Evolutionary conservation across 2,888 invertebrate genomes (phyloP).

Genomic region (Chydorus sphaericus): DNA sequence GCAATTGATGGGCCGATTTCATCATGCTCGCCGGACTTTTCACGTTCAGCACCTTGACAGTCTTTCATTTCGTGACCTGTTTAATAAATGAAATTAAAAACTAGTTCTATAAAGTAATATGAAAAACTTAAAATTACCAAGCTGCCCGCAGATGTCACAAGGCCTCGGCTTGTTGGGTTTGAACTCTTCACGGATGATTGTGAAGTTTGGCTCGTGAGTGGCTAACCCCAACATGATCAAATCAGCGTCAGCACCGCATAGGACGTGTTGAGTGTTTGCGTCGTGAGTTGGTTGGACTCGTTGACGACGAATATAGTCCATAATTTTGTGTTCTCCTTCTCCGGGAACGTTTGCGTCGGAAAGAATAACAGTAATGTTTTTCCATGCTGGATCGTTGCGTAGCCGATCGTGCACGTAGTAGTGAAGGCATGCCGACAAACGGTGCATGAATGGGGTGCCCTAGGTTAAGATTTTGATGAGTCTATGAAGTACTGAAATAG

Average conservation of each 20-base stretch:
- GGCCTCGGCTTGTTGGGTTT: constrained; percentile 90
- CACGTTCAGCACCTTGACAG: constrained; percentile 56
- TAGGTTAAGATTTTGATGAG: constrained; percentile 24
- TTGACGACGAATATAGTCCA: constrained; percentile 96
- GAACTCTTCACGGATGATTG: constrained; percentile 96
- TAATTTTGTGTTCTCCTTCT: constrained; percentile 98
- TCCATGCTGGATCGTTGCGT: constrained; percentile 92
- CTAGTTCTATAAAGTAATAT: neutral
- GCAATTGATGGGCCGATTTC: constrained; percentile 32
- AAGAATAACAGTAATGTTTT: constrained; percentile 80
- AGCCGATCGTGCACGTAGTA: constrained; percentile 80
- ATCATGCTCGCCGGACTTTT: constrained; percentile 39
- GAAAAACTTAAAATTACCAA: constrained; percentile 28
- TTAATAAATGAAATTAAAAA: neutral
- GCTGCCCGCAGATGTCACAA: constrained; percentile 80
- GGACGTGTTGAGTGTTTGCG: constrained; percentile 92
- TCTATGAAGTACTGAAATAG: no score
- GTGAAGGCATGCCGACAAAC: constrained; percentile 53
- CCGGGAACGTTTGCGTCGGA: constrained; percentile 98
- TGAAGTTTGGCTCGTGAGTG: constrained; percentile 97
- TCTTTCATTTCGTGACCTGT: constrained; percentile 86
- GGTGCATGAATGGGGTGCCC: constrained; percentile 96
- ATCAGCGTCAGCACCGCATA: constrained; percentile 98
- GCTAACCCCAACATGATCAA: constrained; percentile 96
- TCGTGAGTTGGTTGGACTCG: constrained; percentile 90